These are phyloP conservation scores for Xestia c-nigrum DNA, from an alignment of 2,888 invertebrate species.

Conservation along the genomic window DNA sequence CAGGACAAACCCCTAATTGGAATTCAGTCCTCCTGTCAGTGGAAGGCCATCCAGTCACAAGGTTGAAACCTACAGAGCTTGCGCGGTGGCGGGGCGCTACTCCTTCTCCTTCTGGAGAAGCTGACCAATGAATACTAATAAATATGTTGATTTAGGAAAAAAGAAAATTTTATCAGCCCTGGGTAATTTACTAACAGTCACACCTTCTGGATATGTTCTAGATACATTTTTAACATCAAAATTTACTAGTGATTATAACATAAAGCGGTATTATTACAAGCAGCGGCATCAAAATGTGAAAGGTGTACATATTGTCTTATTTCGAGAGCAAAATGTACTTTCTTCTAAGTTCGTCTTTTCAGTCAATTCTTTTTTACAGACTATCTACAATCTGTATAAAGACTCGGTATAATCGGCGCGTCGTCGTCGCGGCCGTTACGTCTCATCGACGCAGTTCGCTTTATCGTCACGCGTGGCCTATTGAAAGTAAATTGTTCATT, in stretches of 20 bases:
- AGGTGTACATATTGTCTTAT: neutral
- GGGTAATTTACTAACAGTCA: no score
- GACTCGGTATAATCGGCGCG: constrained; percentile 9
- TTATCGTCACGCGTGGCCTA: constrained; percentile 68
- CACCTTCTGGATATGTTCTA: neutral
- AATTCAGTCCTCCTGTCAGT: no score
- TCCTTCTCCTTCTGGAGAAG: no score
- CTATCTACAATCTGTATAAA: constrained; percentile 26
- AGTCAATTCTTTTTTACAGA: constrained; percentile 15
- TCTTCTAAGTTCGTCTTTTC: neutral
- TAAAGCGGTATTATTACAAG: neutral
- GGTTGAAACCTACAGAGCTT: no score
- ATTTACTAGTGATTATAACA: neutral
- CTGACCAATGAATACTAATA: no score
- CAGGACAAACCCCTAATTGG: no score
- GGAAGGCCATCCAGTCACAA: no score
- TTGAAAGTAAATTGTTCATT: constrained; percentile 74
- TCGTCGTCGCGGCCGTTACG: constrained; percentile 21
- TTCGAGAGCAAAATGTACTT: neutral
- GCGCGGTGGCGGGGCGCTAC: no score
- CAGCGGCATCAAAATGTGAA: neutral
- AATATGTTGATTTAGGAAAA: no score
- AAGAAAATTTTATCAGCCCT: no score
- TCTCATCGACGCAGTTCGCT: constrained; percentile 60
- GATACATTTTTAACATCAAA: neutral